Conservation (phyloP, 2,113 vertebrate species). For the Ceyx cyanopectus region DNA sequence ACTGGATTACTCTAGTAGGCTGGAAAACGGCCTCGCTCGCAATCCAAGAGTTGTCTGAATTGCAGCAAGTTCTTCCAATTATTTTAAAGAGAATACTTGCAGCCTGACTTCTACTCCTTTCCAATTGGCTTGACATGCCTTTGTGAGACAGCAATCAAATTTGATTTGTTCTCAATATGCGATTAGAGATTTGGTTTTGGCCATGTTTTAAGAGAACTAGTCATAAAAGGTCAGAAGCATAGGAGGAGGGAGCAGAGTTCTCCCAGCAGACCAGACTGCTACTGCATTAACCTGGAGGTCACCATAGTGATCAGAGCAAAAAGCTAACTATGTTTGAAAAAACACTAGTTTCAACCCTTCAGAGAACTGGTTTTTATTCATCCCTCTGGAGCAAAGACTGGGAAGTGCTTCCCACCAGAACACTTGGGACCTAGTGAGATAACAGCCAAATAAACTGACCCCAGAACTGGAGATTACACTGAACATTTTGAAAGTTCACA, state of each 20-base stretch:
- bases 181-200: not conserved
- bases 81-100: constrained; percentile 50
- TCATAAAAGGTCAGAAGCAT: not conserved
- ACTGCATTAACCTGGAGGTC: not conserved
- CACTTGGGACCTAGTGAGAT: not conserved
- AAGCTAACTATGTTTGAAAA: not conserved
- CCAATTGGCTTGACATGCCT: constrained; percentile 47
- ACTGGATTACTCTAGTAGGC: constrained; percentile 28
- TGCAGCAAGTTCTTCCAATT: constrained; percentile 20
- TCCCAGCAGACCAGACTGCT: not conserved
- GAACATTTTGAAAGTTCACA: not conserved
- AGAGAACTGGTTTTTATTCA: not conserved
- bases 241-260: not conserved
- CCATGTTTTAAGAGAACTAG: not conserved
- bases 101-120: constrained; percentile 25
- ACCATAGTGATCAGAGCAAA: not conserved
- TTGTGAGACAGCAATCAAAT: constrained; percentile 51
- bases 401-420: not conserved
- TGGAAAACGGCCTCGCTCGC: constrained; percentile 3
- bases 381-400: not conserved
- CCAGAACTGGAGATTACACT: not conserved
- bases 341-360: not conserved
- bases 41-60: constrained; percentile 21
- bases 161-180: not conserved
- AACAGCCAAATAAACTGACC: not conserved